Conservation (phyloP, 2,797 vertebrate species). For the Pygocentrus nattereri region DNA sequence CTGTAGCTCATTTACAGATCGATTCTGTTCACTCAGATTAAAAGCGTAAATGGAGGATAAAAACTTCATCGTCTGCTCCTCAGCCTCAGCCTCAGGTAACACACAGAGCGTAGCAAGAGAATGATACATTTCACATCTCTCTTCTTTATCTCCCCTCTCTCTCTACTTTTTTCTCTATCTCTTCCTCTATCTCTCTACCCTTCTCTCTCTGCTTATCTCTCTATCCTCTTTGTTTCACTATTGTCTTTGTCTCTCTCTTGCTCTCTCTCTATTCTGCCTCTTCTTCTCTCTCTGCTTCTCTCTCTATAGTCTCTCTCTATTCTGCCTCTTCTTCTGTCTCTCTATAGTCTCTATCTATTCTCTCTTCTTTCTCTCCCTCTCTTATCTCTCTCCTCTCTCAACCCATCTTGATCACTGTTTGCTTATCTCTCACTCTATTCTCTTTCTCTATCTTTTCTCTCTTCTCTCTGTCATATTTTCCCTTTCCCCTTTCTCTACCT, state of each 20-base stretch:
- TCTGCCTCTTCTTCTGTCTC: too few species aligned
- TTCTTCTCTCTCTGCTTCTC: neutral
- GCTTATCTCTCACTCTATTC: conserved; percentile 19
- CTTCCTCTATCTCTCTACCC: neutral
- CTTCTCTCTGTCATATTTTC: too few species aligned
- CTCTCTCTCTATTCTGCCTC: conserved; percentile 1
- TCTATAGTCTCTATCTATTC: too few species aligned
- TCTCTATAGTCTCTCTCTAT: conserved; percentile 26
- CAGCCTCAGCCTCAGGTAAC: conserved; percentile 44
- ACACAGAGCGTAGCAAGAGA: conserved; percentile 23
- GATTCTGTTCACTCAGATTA: conserved; percentile 50
- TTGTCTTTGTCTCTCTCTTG: conserved; percentile 9
- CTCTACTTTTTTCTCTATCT: conserved; percentile 28
- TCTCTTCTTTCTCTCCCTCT: conserved; percentile 24
- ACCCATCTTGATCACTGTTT: too few species aligned
- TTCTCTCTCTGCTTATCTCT: conserved; percentile 10
- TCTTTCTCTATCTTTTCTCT: conserved; percentile 12
- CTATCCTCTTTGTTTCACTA: too few species aligned
- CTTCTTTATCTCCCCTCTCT: conserved; percentile 24
- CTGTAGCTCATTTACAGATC: conserved; percentile 52
- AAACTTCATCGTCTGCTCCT: conserved; percentile 47
- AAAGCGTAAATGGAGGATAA: conserved; percentile 48
- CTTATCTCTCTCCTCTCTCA: too few species aligned
- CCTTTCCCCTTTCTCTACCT: conserved; percentile 6
- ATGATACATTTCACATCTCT: conserved; percentile 42